Conservation (phyloP, 2,113 vertebrate species). For the Phalacrocorax carbo region DNA sequence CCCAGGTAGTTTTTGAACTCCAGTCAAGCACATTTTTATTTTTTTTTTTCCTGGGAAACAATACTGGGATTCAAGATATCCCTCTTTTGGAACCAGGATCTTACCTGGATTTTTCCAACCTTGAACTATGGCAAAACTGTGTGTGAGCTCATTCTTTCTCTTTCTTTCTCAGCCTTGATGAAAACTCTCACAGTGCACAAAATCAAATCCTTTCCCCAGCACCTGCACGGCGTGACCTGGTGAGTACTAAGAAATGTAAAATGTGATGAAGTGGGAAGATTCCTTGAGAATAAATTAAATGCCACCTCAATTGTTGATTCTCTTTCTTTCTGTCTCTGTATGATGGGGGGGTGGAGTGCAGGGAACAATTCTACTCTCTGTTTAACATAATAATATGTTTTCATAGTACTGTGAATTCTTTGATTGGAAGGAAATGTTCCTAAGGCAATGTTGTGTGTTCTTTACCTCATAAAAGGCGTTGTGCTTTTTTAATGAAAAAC, state of each 20-base stretch:
- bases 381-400: background rate
- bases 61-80: background rate
- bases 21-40: background rate
- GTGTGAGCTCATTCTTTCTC: background rate
- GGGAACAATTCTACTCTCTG: background rate
- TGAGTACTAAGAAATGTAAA: background rate
- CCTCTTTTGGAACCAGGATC: background rate
- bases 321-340: background rate
- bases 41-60: background rate
- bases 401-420: background rate
- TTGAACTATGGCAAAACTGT: background rate
- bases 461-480: constrained; percentile 45
- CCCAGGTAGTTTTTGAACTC: background rate
- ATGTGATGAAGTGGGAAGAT: background rate
- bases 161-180: background rate
- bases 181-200: background rate
- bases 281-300: background rate
- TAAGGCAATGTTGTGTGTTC: constrained; percentile 3
- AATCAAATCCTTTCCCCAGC: background rate
- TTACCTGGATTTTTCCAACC: background rate
- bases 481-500: background rate
- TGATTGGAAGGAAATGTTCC: constrained; percentile 3
- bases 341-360: background rate
- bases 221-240: background rate
- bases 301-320: background rate